Percentiles rank a stretch among this genome's conserved stretches.
Evolutionary conservation across 2,888 invertebrate genomes (phyloP).

Genomic region (Cecidostiba fungosa): DNA sequence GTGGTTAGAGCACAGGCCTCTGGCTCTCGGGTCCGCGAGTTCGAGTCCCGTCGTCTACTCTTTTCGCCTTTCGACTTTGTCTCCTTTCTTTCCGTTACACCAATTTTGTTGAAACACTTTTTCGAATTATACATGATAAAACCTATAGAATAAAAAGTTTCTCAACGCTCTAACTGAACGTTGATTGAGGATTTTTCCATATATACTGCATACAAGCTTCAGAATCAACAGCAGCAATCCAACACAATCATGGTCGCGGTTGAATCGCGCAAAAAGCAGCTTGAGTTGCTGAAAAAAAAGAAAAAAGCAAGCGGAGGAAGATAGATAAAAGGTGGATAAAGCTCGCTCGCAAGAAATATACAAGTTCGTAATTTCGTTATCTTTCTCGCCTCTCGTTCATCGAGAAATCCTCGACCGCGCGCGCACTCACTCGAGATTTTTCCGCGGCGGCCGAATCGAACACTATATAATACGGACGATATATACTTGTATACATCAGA

Average conservation of each 20-base stretch:
- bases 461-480: neutral
- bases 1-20: too few relatives aligned
- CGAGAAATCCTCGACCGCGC: conserved; percentile 45
- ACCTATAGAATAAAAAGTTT: too few relatives aligned
- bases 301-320: neutral
- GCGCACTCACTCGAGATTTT: conserved; percentile 28
- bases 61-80: too few relatives aligned
- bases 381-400: conserved; percentile 64
- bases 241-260: neutral
- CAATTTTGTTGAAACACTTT: too few relatives aligned
- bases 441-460: conserved; percentile 7
- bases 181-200: too few relatives aligned
- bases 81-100: too few relatives aligned
- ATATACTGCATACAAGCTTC: neutral
- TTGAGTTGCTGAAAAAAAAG: neutral
- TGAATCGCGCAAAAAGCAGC: neutral
- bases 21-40: too few relatives aligned
- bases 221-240: neutral
- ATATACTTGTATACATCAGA: neutral
- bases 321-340: conserved; percentile 58
- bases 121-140: too few relatives aligned
- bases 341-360: conserved; percentile 55
- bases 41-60: too few relatives aligned
- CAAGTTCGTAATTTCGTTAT: conserved; percentile 57
- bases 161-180: too few relatives aligned